phyloP scores from a whole-genome alignment of 2,797 vertebrate genomes.

The Halcyon badia region DNA sequence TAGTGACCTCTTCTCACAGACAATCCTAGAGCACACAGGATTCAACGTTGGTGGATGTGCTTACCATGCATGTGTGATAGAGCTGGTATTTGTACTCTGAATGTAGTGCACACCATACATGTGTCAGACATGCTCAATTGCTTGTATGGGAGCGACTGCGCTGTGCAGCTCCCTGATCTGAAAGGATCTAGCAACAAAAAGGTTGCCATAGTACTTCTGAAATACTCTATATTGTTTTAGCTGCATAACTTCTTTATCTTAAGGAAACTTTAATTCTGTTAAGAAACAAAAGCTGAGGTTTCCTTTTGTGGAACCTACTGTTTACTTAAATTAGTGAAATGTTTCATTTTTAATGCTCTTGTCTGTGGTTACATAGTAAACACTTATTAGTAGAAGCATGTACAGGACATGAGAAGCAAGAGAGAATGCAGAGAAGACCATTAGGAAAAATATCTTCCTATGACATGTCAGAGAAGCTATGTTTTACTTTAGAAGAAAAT shows the following conservation, averaged over 20 bases:
- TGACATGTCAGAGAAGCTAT: not conserved
- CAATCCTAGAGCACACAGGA: accelerated
- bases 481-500: not conserved
- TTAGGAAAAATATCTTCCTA: not conserved
- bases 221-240: not conserved
- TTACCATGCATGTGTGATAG: not conserved
- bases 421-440: not conserved
- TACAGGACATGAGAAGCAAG: not conserved
- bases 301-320: not conserved
- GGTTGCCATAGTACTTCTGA: not conserved
- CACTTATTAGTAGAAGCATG: not conserved
- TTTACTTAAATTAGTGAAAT: not conserved
- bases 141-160: accelerated
- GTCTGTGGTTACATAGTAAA: not conserved
- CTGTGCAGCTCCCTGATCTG: not conserved
- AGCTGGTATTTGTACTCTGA: not conserved
- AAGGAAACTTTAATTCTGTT: not conserved
- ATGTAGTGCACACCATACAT: not conserved
- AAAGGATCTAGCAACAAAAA: not conserved
- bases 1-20: not conserved
- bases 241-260: not conserved
- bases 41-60: not conserved
- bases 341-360: not conserved
- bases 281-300: not conserved
- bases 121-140: accelerated